These are phyloP conservation scores for Drosophila anomelani DNA, from an alignment of 2,888 invertebrate genomes.

Conservation along the genomic window DNA sequence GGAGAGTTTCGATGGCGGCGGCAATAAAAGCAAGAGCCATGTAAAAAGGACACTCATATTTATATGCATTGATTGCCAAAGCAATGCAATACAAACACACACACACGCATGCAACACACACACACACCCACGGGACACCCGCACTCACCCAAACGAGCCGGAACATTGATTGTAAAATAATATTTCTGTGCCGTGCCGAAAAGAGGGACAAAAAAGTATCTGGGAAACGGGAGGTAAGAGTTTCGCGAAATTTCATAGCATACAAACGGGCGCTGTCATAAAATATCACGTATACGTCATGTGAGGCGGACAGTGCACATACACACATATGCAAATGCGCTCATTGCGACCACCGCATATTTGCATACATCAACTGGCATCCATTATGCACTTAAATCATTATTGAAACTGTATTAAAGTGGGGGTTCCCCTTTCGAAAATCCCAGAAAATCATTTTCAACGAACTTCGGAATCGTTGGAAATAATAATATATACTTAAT, in stretches of 20 bases:
- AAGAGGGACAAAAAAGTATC: constrained; percentile 3
- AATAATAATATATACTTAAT: background rate
- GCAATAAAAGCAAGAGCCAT: constrained; percentile 72
- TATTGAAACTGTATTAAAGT: constrained; percentile 23
- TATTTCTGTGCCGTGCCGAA: constrained; percentile 55
- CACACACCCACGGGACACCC: background rate
- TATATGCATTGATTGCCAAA: constrained; percentile 81
- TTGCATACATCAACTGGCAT: constrained; percentile 32
- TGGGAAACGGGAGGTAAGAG: constrained; percentile 17
- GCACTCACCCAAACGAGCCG: constrained; percentile 26
- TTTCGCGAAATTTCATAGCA: constrained; percentile 43
- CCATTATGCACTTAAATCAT: constrained; percentile 33
- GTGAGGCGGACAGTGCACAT: constrained; percentile 6
- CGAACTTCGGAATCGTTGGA: constrained; percentile 87
- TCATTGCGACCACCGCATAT: constrained; percentile 28
- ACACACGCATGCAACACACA: constrained; percentile 20
- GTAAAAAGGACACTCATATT: constrained; percentile 79
- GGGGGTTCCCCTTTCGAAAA: constrained; percentile 82
- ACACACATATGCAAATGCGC: constrained; percentile 30
- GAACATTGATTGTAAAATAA: constrained; percentile 75
- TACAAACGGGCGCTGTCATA: constrained; percentile 35
- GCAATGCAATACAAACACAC: constrained; percentile 66
- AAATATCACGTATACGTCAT: constrained; percentile 51
- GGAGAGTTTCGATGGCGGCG: constrained; percentile 38
- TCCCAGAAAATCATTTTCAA: constrained; percentile 93